Base-by-base conservation (phyloP, 2,888 invertebrate genomes). In the Phoenoteleia sp. region DNA sequence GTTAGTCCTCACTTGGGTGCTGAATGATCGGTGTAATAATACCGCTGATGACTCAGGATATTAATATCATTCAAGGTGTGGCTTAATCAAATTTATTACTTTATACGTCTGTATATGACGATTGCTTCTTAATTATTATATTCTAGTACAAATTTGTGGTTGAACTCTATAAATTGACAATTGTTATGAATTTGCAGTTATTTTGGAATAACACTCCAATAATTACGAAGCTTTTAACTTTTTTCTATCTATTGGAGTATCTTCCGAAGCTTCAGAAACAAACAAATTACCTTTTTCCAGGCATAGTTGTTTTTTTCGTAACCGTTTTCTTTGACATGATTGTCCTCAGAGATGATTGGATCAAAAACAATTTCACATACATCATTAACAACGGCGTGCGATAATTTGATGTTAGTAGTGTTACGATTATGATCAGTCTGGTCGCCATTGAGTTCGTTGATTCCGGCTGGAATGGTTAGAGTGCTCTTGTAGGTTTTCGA, bases 401-500 rank as follows among this genome's bases (percentile, higher is more conserved):
- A 64, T 77, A 86, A 81, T 86, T 87, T 87, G 76, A 87, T 88
- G 89, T 89, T 89, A 89, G 89, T 89, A 64, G 86, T 84, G 83
- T 89, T 89, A 86, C 87, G 85, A 52, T 90, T 89, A 85, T 88
- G 83, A 58, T 88, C 88, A 71, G 85, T 86, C 27, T 87, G 75
- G 47, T 85, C 80, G 69, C 56, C 81, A 52, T 75, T 58, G 56
- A 75, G 69, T 23, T 87, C 88, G 88, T 90, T 89, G 92, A 89
- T 90, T 89, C 74, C 89, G 39, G 93, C 92, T 84, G 91, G 92
- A 80, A 93, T 93, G 87, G 92, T 93, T 85, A 93, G 90, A 23
- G 93, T 93, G 84, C 93, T 93, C 86, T 92, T 93, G 88, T 91
- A 93, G n/a, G 91, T 93, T 90, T 92, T 93, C 56, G 91, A 87